Base-by-base conservation (phyloP, 2,888 invertebrate genomes). In the Lycaena phlaeas region DNA sequence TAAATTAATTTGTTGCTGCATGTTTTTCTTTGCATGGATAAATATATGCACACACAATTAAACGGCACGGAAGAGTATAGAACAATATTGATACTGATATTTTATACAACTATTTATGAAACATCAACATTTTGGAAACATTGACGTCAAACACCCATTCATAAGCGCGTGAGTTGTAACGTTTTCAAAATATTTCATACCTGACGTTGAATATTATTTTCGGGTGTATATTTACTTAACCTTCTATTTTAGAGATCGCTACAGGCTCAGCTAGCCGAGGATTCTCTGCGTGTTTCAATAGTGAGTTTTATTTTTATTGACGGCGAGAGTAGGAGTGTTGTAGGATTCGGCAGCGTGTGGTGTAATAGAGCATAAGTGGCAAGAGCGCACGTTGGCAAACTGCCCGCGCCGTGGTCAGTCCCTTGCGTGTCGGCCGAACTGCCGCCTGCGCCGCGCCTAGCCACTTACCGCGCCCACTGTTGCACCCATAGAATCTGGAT, bases 401-500 rank as follows among this genome's bases (percentile, higher is more conserved):
- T 75, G 79, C 81, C 82, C 78, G 71, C 59, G 59, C 59, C 45
- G 53, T 61, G 58, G 68, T 62, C 78, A 79, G 82, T 81, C 66
- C 76, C 72, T 69, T 64, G 72, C 68, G 64, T 58, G 70, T 71
- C 72, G 73, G 68, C 68, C 58, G 64, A 57, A 42, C 53, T 64
- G 73, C 62, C 78, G 70, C 73, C 61, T 64, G 74, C 76, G 68
- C 67, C 64, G 60, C 44, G 44, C 42, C 43, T 42, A 42, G 36
- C 30, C n/a, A n/a, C n/a, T n/a, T 40, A 43, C 28, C 34, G 27
- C 29, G 31, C n/a, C 28, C 38, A 30, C 38, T 43, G 36, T 31
- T 18, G 9, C 25, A 10, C 11, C 29, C 44, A 38, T 31, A 28
- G 9, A 30, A 10, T 15, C 29, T 11, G 7, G 12, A 40, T n/a